Base-by-base conservation (phyloP, 1,140 invertebrate species). In the Lanistes nyassanus region DNA sequence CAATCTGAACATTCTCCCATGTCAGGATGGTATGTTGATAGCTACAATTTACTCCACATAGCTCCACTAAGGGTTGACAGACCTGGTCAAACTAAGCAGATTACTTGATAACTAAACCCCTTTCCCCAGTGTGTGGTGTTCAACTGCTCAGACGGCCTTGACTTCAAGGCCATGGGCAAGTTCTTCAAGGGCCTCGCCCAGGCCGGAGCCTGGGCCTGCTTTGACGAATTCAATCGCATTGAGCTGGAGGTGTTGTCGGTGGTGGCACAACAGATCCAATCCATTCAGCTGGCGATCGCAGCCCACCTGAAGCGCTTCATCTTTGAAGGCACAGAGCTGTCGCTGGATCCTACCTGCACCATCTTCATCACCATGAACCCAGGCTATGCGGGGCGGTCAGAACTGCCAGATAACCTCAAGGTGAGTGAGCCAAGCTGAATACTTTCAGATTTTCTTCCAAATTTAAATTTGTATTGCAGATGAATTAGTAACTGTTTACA, bases 231-330 rank as follows among this genome's bases (percentile, higher is more conserved):
- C 81, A 90, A 90, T 81, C 82, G 85, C 73, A 97, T 98, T 77
- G 95, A 97, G 84, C 87, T 97, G 80, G 95, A 97, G 88, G 95
- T 98, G 53, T 90, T 98, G 58, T 98, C 96, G n/a, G 96, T 98
- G 13, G 87, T 90, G 19, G 89, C 89, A 13, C 89, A 90, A 86
- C 95, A 97, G 87, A 90, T 90, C 79, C 86, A 86, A 62, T 85
- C 84, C 76, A 90, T 90, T 74, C 88, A 89, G 83, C 79, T 82
- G 31, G 89, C 89, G 39, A 88, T 90, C 56, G 81, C 83, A 16
- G 79, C 80, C 39, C 53, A 81, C 26, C 79, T 88, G 23, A 87
- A 88, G 77, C 77, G 82, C 58, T 90, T 90, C 78, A 82, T 89
- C 23, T 90, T 90, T 86, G 88, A 89, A 77, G 88, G 88, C 26